These are phyloP conservation scores for Pollenia labialis DNA, from an alignment of 2,888 invertebrate species.

Conservation along the genomic window DNA sequence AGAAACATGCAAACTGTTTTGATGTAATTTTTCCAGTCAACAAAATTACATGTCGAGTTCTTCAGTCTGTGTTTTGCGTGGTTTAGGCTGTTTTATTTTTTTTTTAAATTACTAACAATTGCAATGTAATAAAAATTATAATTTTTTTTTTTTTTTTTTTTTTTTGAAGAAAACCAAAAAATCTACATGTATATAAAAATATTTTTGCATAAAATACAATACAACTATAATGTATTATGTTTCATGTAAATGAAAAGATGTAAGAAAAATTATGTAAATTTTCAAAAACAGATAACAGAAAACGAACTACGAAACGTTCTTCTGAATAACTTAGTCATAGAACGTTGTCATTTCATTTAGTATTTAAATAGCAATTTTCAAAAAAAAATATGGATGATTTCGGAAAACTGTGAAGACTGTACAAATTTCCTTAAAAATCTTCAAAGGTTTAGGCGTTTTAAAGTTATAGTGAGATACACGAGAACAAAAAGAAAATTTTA, in stretches of 20 bases:
- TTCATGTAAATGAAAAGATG: not conserved
- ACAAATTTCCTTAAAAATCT: conserved; percentile 65
- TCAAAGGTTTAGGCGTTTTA: conserved; percentile 78
- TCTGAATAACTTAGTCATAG: not conserved
- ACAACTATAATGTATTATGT: conserved; percentile 29
- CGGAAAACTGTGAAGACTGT: conserved; percentile 82
- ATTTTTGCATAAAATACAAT: conserved; percentile 24
- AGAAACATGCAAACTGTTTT: conserved; percentile 70
- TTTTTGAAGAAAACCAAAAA: not conserved
- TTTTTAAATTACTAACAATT: not conserved
- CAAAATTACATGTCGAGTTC: conserved; percentile 82
- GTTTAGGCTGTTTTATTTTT: conserved; percentile 81
- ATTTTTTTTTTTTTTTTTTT: conserved; percentile 13
- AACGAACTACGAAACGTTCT: conserved; percentile 28
- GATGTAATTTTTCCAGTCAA: conserved; percentile 75
- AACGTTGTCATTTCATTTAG: not conserved
- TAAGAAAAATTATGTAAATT: conserved; percentile 2
- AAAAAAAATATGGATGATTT: conserved; percentile 68
- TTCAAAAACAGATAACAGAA: not conserved
- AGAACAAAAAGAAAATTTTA: not conserved
- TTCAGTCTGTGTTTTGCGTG: conserved; percentile 83
- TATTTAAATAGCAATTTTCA: not conserved
- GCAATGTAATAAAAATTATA: conserved; percentile 28
- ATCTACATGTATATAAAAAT: conserved; percentile 34
- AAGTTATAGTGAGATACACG: conserved; percentile 77